Percentiles rank a stretch among this genome's conserved stretches.
Conservation (phyloP, 1,140 invertebrate species). For the Parapsyche elsis region DNA sequence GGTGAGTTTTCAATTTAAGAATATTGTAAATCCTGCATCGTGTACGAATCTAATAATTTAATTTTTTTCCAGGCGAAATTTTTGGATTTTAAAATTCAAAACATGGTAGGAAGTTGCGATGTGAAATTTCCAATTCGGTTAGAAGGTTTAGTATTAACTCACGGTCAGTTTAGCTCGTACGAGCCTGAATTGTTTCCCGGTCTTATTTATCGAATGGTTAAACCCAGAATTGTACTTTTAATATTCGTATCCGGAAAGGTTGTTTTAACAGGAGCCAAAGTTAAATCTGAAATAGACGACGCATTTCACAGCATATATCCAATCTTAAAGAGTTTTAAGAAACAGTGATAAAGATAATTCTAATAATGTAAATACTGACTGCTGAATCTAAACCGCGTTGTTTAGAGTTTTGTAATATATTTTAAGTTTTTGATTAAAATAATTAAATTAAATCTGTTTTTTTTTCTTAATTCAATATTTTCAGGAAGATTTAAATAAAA, state of each 20-base stretch:
- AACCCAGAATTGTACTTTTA: conserved; percentile 97
- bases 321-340: conserved; percentile 98
- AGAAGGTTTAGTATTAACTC: conserved; percentile 96
- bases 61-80: conserved; percentile 90
- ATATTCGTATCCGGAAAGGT: conserved; percentile 99
- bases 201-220: conserved; percentile 99
- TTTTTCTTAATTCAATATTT: too few species aligned
- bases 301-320: conserved; percentile 99
- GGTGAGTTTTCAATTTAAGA: conserved; percentile 63
- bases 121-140: conserved; percentile 98
- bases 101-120: conserved; percentile 99
- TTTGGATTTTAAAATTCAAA: conserved; percentile 99
- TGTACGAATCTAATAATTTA: not conserved
- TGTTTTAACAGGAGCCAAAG: conserved; percentile 97
- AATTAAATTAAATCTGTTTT: too few species aligned
- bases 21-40: not conserved
- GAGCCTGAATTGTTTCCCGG: conserved; percentile 97
- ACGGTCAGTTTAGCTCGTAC: conserved; percentile 97
- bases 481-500: too few species aligned
- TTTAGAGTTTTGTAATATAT: too few species aligned
- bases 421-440: too few species aligned
- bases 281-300: conserved; percentile 97
- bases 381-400: too few species aligned
- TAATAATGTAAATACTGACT: too few species aligned
- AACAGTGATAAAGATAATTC: conserved; percentile 72